Percentiles rank a stretch among this genome's conserved stretches.
These are phyloP conservation scores for Athrips mouffetella DNA, from an alignment of 2,888 invertebrate species.

Conservation along the genomic window DNA sequence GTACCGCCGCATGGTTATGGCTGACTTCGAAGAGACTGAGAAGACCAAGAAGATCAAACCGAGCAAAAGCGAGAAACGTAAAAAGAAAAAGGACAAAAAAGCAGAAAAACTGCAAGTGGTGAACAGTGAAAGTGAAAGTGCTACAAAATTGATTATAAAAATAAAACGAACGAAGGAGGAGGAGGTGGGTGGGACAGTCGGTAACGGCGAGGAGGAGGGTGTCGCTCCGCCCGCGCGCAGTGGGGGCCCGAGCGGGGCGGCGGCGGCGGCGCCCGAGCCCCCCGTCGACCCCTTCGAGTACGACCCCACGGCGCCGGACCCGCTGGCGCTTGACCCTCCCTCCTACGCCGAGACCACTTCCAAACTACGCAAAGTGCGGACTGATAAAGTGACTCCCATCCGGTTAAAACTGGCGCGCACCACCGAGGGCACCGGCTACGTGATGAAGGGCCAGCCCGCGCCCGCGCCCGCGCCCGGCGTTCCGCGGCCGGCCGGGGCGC, in stretches of 20 bases:
- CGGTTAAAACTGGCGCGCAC: slow-evolving; percentile 90
- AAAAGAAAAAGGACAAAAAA: slow-evolving; percentile 77
- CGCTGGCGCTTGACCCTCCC: slow-evolving; percentile 65
- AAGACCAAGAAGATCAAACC: slow-evolving; percentile 69
- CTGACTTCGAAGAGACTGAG: slow-evolving; percentile 86
- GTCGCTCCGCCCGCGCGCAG: no score
- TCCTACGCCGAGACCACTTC: slow-evolving; percentile 58
- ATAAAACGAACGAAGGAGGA: slow-evolving; percentile 79
- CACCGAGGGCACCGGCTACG: slow-evolving; percentile 85
- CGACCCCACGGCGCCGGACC: slow-evolving; percentile 67
- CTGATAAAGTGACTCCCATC: slow-evolving; percentile 86
- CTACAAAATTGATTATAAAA: slow-evolving; percentile 87
- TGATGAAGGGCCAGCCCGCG: slow-evolving; percentile 72
- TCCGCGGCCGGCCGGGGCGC: slow-evolving; percentile 28
- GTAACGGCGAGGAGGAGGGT: slow-evolving; percentile 36
- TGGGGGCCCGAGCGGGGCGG: slow-evolving; percentile 26
- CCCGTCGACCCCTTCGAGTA: slow-evolving; percentile 66
- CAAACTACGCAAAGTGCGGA: slow-evolving; percentile 78
- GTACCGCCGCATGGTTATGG: slow-evolving; percentile 89
- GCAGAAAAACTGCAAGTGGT: slow-evolving; percentile 72
- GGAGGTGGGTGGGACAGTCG: slow-evolving; percentile 31
- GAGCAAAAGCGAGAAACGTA: slow-evolving; percentile 61
- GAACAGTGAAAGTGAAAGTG: slow-evolving; percentile 75
- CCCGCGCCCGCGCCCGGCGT: slow-evolving; percentile 37
- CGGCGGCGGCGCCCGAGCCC: slow-evolving; percentile 49